Evolutionary conservation across 2,113 vertebrate species (phyloP), one percentile per base, ranked within the genome.

Genomic region (Paraplagusia blochii): DNA sequence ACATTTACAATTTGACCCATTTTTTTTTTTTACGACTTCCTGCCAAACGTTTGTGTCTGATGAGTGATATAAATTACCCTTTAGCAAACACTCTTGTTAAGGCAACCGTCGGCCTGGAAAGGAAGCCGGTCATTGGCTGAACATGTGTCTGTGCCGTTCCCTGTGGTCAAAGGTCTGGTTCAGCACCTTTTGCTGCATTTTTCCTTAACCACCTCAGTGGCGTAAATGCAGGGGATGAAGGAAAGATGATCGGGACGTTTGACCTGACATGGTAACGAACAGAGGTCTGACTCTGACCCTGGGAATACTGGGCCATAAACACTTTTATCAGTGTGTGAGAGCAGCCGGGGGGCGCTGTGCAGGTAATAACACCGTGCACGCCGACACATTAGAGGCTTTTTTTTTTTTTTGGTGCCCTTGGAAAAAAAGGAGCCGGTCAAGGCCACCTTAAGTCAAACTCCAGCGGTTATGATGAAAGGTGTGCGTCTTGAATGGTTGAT

Each of bases 111-210:
- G 50, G 29, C 66, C 62, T 80, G 81, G 88, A 50, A 22, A 81
- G 87, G 86, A 88, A 89, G 74, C 81, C 44, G 36, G 81, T 90
- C 83, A 86, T 86, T 85, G 80, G 65, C 40, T 72, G 85, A 81
- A 85, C 85, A 67, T 87, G 84, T 81, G 75, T 80, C 79, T 83
- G 82, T 77, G 69, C 47, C 35, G 69, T 85, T 85, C 68, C 58
- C 15, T 43, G 15, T 33, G 64, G 70, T 85, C 63, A 84, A 58
- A 77, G 79, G 76, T 85, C 76, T 82, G 69, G 87, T 86, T 80
- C 79, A 54, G 72, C 67, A 76, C 71, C 85, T 78, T 59, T 63
- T 38, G 11, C 54, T 60, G 53, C 82, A 81, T 89, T 88, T 87
- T 84, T 84, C 76, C 85, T 81, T 84, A 88, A 88, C 82, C 72